Evolutionary conservation across 2,888 invertebrate species (phyloP).

Genomic region (Lamproptera curius): DNA sequence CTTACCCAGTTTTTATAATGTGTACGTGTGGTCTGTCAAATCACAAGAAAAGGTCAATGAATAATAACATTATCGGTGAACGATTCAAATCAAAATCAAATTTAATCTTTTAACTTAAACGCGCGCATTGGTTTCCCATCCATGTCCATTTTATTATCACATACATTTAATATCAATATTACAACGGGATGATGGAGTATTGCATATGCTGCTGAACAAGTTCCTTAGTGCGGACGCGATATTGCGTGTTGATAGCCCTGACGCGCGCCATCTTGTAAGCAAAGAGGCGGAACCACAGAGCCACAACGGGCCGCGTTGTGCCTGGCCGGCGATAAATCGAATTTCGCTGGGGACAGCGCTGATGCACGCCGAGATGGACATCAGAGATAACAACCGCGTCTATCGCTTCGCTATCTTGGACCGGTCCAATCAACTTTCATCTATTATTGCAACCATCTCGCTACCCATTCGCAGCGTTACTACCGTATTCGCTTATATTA

Average conservation of each 20-base stretch:
- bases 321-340: conserved; percentile 56
- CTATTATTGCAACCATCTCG: conserved; percentile 35
- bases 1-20: no score
- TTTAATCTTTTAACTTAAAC: no score
- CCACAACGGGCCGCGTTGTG: conserved; percentile 61
- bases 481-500: background rate
- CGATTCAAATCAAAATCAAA: no score
- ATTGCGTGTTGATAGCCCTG: conserved; percentile 61
- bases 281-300: conserved; percentile 58
- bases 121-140: no score
- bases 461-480: conserved; percentile 2
- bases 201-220: conserved; percentile 44
- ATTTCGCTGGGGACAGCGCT: conserved; percentile 61
- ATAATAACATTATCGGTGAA: no score
- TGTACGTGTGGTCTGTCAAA: no score
- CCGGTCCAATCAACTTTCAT: conserved; percentile 33
- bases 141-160: no score
- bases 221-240: conserved; percentile 52
- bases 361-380: conserved; percentile 53
- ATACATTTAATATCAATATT: no score
- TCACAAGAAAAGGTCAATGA: no score
- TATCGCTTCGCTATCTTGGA: conserved; percentile 43
- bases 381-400: conserved; percentile 51
- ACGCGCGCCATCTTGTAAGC: conserved; percentile 31
- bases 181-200: conserved; percentile 35